phyloP scores from a whole-genome alignment of 2,888 invertebrate genomes.

The Cryptophagus acutangulus region DNA sequence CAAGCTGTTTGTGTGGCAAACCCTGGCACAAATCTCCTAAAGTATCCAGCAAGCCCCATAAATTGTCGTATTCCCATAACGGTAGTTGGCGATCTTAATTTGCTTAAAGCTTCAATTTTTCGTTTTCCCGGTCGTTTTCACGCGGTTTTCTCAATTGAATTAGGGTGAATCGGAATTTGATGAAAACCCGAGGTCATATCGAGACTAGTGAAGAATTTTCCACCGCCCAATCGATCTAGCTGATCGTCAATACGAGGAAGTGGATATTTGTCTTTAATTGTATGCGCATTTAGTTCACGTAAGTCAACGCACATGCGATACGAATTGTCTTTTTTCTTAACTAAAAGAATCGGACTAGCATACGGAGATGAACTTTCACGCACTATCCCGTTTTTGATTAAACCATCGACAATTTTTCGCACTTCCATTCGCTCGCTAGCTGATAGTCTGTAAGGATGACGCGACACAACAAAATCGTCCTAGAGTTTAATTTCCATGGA shows the following conservation, averaged over 20 bases:
- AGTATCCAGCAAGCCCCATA: conserved; percentile 24
- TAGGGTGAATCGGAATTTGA: conserved; percentile 28
- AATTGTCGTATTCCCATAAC: conserved; percentile 23
- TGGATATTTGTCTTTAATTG: conserved; percentile 34
- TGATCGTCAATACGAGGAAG: conserved; percentile 37
- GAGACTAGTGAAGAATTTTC: conserved; percentile 30
- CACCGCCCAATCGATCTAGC: conserved; percentile 27
- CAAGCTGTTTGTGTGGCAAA: conserved; percentile 24
- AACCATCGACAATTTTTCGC: not conserved
- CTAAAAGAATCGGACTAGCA: conserved; percentile 16
- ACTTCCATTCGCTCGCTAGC: not conserved
- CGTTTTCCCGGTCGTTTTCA: conserved; percentile 10
- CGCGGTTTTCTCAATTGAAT: too few relatives aligned
- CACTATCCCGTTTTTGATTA: not conserved
- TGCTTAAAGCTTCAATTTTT: conserved; percentile 22
- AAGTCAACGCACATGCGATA: conserved; percentile 31
- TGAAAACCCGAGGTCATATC: conserved; percentile 34
- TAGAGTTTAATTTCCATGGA: too few relatives aligned
- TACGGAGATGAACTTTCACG: conserved; percentile 2
- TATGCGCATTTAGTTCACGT: conserved; percentile 33
- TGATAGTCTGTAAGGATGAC: not conserved
- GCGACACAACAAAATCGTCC: too few relatives aligned
- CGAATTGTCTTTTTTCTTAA: conserved; percentile 25
- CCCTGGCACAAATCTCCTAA: conserved; percentile 25
- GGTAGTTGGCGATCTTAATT: conserved; percentile 30